These are phyloP conservation scores for Festucalex cinctus DNA, from an alignment of 2,113 vertebrate species.

Conservation along the genomic window DNA sequence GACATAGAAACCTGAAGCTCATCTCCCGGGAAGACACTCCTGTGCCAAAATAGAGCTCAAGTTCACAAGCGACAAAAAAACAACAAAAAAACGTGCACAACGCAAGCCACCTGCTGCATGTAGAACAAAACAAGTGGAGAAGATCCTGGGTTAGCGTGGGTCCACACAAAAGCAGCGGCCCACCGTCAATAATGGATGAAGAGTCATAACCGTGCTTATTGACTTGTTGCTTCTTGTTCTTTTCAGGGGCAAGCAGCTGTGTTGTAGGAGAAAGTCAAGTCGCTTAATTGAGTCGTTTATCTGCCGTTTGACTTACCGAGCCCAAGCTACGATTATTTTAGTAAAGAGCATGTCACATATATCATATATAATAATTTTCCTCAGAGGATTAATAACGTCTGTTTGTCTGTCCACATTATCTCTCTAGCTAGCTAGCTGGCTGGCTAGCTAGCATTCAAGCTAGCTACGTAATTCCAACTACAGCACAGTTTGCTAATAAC, in stretches of 20 bases:
- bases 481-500: too few relatives aligned
- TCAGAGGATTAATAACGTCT: not conserved
- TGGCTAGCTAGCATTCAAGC: too few relatives aligned
- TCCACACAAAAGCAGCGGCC: constrained; percentile 54
- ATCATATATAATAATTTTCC: not conserved
- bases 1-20: constrained; percentile 57
- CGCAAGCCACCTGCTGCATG: constrained; percentile 73
- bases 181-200: constrained; percentile 65
- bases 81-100: constrained; percentile 44
- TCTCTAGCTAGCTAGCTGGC: too few relatives aligned
- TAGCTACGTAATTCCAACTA: too few relatives aligned
- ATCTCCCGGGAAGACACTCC: constrained; percentile 64
- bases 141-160: constrained; percentile 59
- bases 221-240: constrained; percentile 40
- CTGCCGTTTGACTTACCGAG: constrained; percentile 10
- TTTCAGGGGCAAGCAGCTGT: constrained; percentile 53
- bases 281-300: constrained; percentile 15
- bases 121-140: constrained; percentile 62
- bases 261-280: constrained; percentile 47
- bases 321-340: constrained; percentile 10
- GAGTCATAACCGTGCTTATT: constrained; percentile 58
- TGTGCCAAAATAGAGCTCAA: constrained; percentile 70
- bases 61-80: constrained; percentile 61
- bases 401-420: too few relatives aligned
- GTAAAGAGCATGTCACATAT: not conserved